Conservation (phyloP, 2,888 invertebrate species). For the Galerucella pusilla region DNA sequence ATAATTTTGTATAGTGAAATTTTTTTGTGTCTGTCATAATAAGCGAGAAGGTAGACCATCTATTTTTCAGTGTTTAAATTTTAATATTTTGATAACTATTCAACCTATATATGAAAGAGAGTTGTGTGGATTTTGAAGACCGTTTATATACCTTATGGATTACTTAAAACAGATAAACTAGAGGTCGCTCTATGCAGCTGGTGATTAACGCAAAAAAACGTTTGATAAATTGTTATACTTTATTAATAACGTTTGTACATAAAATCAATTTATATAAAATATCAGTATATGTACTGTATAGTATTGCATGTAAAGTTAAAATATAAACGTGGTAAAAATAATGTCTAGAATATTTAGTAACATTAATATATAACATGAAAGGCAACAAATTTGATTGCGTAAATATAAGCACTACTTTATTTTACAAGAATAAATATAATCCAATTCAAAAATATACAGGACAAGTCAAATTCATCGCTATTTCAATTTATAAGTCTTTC, state of each 20-base stretch:
- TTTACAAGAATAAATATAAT: conserved; percentile 45
- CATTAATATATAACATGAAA: conserved; percentile 50
- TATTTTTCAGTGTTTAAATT: too few relatives aligned
- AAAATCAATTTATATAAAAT: conserved; percentile 48
- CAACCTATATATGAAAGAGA: too few relatives aligned
- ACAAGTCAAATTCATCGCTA: conserved; percentile 5
- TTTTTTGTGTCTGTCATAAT: too few relatives aligned
- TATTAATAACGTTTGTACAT: conserved; percentile 46
- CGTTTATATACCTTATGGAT: too few relatives aligned
- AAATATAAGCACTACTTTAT: conserved; percentile 40
- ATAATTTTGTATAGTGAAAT: too few relatives aligned
- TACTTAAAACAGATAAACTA: neutral
- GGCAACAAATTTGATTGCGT: conserved; percentile 39
- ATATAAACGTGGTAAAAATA: conserved; percentile 53
- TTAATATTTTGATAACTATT: too few relatives aligned
- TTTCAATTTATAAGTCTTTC: neutral
- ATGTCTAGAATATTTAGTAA: conserved; percentile 51
- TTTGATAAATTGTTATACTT: conserved; percentile 27
- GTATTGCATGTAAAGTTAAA: conserved; percentile 43
- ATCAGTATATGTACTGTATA: conserved; percentile 37
- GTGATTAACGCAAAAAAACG: neutral
- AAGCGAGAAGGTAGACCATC: too few relatives aligned
- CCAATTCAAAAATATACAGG: conserved; percentile 7
- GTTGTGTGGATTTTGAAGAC: too few relatives aligned
- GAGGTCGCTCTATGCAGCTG: neutral